Conservation (phyloP, 2,888 invertebrate genomes). For the Ophion slaviceki region DNA sequence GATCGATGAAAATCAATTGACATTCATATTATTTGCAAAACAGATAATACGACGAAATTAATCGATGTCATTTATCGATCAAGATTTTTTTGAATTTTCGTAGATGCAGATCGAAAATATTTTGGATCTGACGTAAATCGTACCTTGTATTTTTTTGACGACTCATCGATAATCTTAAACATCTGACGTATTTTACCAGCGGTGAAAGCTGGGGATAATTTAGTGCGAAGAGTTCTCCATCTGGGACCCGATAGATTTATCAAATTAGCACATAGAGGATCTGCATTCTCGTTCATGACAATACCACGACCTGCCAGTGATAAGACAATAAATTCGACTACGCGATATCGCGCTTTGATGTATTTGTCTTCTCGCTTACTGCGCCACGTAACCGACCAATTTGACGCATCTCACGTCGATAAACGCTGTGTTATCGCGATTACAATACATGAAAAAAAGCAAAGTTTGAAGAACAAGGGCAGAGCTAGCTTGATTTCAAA, state of each 20-base stretch:
- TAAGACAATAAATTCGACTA: conserved; percentile 24
- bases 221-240: conserved; percentile 83
- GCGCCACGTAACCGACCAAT: neutral
- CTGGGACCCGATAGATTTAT: conserved; percentile 76
- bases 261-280: conserved; percentile 75
- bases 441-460: neutral
- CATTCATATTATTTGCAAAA: neutral
- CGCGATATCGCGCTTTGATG: conserved; percentile 15
- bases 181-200: conserved; percentile 82
- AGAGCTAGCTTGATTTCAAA: too few relatives aligned
- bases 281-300: conserved; percentile 71
- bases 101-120: too few relatives aligned
- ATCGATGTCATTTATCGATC: too few relatives aligned
- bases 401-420: neutral
- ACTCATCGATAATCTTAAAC: conserved; percentile 82
- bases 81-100: neutral
- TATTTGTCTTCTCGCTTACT: conserved; percentile 13
- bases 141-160: conserved; percentile 69
- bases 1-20: neutral
- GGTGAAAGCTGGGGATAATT: conserved; percentile 82
- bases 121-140: neutral
- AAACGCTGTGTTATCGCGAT: neutral
- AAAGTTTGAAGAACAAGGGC: too few relatives aligned
- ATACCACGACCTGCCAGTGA: conserved; percentile 70
- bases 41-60: neutral